Evolutionary conservation across 2,113 vertebrate species (phyloP).

Genomic region (Pachycephala philippinensis): DNA sequence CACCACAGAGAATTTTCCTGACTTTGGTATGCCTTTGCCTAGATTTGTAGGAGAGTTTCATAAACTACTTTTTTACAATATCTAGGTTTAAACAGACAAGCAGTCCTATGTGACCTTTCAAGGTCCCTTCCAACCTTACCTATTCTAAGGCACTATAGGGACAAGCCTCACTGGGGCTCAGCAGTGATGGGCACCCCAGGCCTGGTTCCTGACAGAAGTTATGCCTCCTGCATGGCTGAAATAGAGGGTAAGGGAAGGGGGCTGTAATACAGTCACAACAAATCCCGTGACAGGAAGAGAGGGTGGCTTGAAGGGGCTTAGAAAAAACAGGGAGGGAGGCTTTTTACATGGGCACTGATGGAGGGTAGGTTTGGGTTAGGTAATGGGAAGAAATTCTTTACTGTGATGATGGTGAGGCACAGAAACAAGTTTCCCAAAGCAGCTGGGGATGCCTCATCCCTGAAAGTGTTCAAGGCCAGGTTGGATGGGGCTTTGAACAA

Average conservation of each 20-base stretch:
- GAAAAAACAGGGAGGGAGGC: background rate
- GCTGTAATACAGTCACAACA: background rate
- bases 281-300: background rate
- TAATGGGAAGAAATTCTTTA: background rate
- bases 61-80: background rate
- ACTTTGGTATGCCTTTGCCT: background rate
- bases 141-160: fast-evolving
- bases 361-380: background rate
- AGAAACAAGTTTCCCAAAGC: background rate
- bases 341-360: background rate
- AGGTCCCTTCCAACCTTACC: background rate
- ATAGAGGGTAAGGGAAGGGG: too few relatives aligned
- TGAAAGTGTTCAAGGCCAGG: background rate
- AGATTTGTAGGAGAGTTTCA: background rate
- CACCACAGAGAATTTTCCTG: background rate
- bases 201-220: background rate
- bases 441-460: background rate
- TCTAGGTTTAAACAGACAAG: background rate
- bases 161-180: background rate
- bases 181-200: fast-evolving
- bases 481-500: background rate
- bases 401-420: background rate
- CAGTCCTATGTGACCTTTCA: background rate
- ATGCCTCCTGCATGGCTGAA: too few relatives aligned
- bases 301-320: background rate